Conservation (phyloP, 2,113 vertebrate species). For the Mohoua ochrocephala region DNA sequence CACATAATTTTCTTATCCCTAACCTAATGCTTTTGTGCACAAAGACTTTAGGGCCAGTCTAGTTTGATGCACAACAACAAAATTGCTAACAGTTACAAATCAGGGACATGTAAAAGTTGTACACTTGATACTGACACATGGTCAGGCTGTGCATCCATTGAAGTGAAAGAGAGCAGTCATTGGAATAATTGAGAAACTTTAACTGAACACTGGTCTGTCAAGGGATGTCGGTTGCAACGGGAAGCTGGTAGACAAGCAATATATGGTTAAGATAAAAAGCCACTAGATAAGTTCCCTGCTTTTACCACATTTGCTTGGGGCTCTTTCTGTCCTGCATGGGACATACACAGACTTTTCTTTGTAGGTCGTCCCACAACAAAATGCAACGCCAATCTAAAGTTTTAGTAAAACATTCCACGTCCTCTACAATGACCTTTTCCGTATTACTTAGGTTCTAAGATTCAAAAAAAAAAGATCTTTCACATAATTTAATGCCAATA, state of each 20-base stretch:
- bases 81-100: background rate
- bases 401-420: background rate
- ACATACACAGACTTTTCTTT: background rate
- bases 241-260: background rate
- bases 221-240: background rate
- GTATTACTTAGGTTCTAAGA: background rate
- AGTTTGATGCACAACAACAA: background rate
- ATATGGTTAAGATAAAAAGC: background rate
- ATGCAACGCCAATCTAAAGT: background rate
- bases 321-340: background rate
- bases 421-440: background rate
- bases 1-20: background rate
- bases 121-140: rapidly evolving
- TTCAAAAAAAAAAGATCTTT: background rate
- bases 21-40: background rate
- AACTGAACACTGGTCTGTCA: background rate
- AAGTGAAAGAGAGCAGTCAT: background rate
- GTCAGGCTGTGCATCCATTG: background rate
- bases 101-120: rapidly evolving
- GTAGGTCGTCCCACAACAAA: background rate
- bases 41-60: background rate
- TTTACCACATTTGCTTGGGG: background rate
- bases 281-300: background rate
- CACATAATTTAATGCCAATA: background rate
- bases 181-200: background rate